These are phyloP conservation scores for Halictus ligatus DNA, from an alignment of 2,888 invertebrate genomes.

Conservation along the genomic window DNA sequence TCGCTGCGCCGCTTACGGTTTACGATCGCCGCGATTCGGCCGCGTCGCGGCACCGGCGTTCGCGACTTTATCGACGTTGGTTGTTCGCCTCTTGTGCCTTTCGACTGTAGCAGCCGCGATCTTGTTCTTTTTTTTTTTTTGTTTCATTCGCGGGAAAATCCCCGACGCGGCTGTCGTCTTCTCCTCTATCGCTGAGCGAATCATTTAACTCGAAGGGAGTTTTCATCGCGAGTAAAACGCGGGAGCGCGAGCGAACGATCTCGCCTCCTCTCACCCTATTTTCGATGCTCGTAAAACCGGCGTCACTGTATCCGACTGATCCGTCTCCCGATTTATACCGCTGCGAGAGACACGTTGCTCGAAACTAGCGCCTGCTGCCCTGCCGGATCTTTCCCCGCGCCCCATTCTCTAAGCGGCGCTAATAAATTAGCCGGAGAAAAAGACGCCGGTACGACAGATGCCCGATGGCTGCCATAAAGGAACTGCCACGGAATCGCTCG, in stretches of 20 bases:
- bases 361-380: slow-evolving; percentile 53
- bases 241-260: slow-evolving; percentile 3
- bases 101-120: neutral
- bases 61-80: neutral
- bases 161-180: neutral
- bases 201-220: slow-evolving; percentile 55
- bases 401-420: slow-evolving; percentile 75
- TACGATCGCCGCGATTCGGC: slow-evolving; percentile 5
- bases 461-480: slow-evolving; percentile 80
- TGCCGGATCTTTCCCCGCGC: slow-evolving; percentile 57
- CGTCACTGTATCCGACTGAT: slow-evolving; percentile 65
- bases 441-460: slow-evolving; percentile 82
- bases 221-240: slow-evolving; percentile 50
- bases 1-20: slow-evolving; percentile 26
- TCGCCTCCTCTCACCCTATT: slow-evolving; percentile 68
- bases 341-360: slow-evolving; percentile 44
- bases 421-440: slow-evolving; percentile 82
- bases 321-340: slow-evolving; percentile 70
- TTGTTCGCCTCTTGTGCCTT: neutral
- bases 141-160: neutral
- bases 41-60: neutral
- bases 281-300: slow-evolving; percentile 69
- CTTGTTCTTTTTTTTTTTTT: neutral
- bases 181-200: slow-evolving; percentile 37
- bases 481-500: slow-evolving; percentile 52